Evolutionary conservation across 2,888 invertebrate genomes (phyloP), one percentile per base, ranked within the genome.

Genomic region (Frankliniella fusca): DNA sequence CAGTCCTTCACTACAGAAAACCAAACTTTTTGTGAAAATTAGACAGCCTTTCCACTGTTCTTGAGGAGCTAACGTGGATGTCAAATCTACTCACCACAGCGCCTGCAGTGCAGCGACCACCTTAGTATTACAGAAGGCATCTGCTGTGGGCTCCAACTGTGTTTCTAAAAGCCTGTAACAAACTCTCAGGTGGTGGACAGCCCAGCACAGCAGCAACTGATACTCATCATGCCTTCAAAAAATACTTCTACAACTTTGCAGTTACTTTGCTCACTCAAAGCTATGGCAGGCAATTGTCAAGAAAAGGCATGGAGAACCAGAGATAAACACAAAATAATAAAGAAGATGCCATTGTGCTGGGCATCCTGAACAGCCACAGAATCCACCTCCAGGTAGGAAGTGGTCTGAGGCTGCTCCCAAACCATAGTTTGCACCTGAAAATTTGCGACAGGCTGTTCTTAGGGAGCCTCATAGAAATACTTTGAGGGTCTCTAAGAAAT

Each of bases 121-220:
- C 70, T 76, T 76, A 76, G 70, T 27, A 23, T 76, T 76, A 76
- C 70, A 76, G 70, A 76, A 76, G 70, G 70, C 70, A 76, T 76
- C 70, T 76, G 70, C 70, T 76, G 70, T 76, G 27, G 70, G 70
- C 70, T 76, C 70, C 70, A 76, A 76, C 70, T 76, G 70, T 76
- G 70, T 83, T 61, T 84, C 87, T 88, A 88, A 85, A 87, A 87
- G 89, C 90, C 91, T 91, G 90, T 89, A 91, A 91, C 91, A 91
- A 91, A 91, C 90, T 90, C 91, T 91, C 91, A 91, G 91, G 91
- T 84, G 81, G 70, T 81, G 82, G 48, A 81, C 82, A 82, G 80
- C 70, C 27, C 70, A 76, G 70, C 70, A 76, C 70, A 76, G 27
- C 12, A 10, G 11, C 9, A n/a, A 12, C 23, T 76, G 70, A 27